These are phyloP conservation scores for Casuarius casuarius DNA, from an alignment of 2,113 vertebrate species.

Conservation along the genomic window DNA sequence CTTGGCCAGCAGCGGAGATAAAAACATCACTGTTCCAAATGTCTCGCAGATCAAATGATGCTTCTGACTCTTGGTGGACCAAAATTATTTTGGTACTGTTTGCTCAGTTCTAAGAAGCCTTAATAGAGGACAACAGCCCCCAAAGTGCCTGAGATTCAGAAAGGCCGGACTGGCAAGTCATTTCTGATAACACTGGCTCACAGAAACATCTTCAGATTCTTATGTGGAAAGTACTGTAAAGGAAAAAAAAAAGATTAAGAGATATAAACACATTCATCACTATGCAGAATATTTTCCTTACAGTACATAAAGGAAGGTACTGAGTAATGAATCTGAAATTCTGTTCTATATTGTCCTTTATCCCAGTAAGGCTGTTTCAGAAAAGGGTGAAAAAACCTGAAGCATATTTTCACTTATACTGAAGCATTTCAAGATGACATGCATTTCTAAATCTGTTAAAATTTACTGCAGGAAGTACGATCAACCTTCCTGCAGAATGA, in stretches of 20 bases:
- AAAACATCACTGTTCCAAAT: not conserved
- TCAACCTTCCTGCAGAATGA: not conserved
- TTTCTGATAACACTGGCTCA: conserved; percentile 1
- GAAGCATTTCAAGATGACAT: not conserved
- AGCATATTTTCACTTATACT: not conserved
- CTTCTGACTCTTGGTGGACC: not conserved
- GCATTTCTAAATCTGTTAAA: not conserved
- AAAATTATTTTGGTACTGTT: not conserved
- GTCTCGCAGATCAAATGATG: not conserved
- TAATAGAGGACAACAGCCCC: not conserved
- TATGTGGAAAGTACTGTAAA: conserved; percentile 95
- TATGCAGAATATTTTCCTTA: not conserved
- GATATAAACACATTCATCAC: not conserved
- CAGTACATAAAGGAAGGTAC: not conserved
- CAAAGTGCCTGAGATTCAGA: conserved; percentile 60
- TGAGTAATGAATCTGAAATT: not conserved
- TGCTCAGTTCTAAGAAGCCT: conserved; percentile 29
- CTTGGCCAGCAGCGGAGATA: conserved; percentile 22
- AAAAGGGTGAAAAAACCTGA: not conserved
- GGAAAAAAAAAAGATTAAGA: not conserved
- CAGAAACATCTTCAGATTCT: conserved; percentile 85
- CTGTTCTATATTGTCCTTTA: not conserved
- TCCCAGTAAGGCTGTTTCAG: not conserved
- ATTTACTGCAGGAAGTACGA: not conserved
- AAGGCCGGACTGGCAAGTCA: conserved; percentile 16